These are phyloP conservation scores for Lophotriccus pileatus DNA, from an alignment of 2,797 vertebrate genomes.

Conservation along the genomic window DNA sequence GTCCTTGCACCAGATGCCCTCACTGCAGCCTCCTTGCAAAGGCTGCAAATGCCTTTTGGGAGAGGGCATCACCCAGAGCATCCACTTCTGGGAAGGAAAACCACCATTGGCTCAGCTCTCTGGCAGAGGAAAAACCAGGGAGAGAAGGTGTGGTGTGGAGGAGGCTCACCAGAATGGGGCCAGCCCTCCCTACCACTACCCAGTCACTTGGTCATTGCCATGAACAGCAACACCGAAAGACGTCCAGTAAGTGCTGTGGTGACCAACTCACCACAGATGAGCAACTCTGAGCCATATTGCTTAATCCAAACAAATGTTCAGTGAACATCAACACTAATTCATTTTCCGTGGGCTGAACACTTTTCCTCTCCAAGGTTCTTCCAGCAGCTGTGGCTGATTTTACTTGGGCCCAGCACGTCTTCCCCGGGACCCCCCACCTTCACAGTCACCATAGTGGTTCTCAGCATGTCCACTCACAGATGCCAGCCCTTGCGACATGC, in stretches of 20 bases:
- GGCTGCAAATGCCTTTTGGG: background rate
- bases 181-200: background rate
- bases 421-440: background rate
- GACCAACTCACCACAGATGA: background rate
- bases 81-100: background rate
- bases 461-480: background rate
- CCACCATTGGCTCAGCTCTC: background rate
- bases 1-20: background rate
- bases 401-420: background rate
- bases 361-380: background rate
- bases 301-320: slow-evolving; percentile 37
- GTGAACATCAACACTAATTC: background rate
- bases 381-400: slow-evolving; percentile 6
- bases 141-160: background rate
- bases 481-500: background rate
- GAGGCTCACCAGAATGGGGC: rapidly evolving
- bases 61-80: background rate
- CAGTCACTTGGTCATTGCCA: background rate
- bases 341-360: background rate
- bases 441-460: background rate
- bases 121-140: background rate
- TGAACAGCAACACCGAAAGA: background rate
- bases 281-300: background rate
- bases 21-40: background rate
- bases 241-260: background rate